These are phyloP conservation scores for Anticlea derivata DNA, from an alignment of 2,888 invertebrate genomes.

Conservation along the genomic window DNA sequence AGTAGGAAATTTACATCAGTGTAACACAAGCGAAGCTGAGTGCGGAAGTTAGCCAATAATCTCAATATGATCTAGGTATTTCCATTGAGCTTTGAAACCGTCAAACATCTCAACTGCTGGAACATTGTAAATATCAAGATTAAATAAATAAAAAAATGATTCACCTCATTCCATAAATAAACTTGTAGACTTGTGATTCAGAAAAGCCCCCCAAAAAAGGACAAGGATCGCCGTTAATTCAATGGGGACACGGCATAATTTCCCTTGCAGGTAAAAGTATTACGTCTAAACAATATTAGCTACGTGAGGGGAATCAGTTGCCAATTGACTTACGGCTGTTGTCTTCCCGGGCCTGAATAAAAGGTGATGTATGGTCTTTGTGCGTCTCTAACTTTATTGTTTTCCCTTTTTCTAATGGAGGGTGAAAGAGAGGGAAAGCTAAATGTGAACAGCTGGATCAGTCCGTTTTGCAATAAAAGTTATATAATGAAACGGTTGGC, in stretches of 20 bases:
- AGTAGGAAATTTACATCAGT: no score
- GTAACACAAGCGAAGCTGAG: no score
- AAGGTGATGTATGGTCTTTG: conserved; percentile 37
- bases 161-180: not conserved
- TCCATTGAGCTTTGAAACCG: no score
- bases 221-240: conserved; percentile 56
- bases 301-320: conserved; percentile 64
- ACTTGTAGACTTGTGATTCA: conserved; percentile 6
- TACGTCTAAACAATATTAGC: conserved; percentile 71
- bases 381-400: conserved; percentile 39
- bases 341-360: conserved; percentile 32
- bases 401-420: conserved; percentile 39
- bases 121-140: no score
- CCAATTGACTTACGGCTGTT: conserved; percentile 56
- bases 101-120: no score
- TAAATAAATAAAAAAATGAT: not conserved
- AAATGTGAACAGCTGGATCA: conserved; percentile 6
- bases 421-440: conserved; percentile 23
- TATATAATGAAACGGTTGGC: no score
- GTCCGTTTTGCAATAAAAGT: not conserved
- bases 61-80: no score
- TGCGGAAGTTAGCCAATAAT: no score
- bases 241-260: conserved; percentile 66
- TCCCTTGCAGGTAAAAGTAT: conserved; percentile 69
- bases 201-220: conserved; percentile 30